Conservation (phyloP, 1,140 invertebrate genomes). For the Zaprionus camerounensis region DNA sequence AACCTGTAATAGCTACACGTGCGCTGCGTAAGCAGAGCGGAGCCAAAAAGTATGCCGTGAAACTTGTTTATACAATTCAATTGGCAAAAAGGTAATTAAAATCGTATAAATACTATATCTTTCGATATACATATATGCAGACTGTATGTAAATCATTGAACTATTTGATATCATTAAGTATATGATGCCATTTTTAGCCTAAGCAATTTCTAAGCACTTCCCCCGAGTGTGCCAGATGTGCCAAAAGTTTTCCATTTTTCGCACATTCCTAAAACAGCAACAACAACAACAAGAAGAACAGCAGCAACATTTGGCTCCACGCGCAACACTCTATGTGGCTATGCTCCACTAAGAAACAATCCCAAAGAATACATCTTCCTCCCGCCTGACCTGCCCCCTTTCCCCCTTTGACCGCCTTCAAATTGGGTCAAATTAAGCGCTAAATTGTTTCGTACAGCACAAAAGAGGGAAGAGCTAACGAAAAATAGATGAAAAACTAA, state of each 20-base stretch:
- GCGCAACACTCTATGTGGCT: conserved; percentile 28
- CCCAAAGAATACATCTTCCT: conserved; percentile 1
- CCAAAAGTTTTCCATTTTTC: conserved; percentile 60
- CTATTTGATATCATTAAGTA: conserved; percentile 4
- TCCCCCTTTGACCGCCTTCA: background rate
- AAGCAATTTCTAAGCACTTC: conserved; percentile 6
- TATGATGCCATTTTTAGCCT: conserved; percentile 9
- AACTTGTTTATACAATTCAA: background rate
- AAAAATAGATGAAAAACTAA: conserved; percentile 44
- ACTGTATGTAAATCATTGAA: background rate
- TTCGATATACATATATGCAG: background rate
- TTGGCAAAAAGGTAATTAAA: background rate
- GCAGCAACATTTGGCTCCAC: background rate
- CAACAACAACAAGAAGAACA: background rate
- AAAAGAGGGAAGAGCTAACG: conserved; percentile 2
- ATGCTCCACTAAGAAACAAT: conserved; percentile 52
- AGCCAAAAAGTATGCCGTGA: conserved; percentile 18
- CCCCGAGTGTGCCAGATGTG: conserved; percentile 56
- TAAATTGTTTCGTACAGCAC: conserved; percentile 39
- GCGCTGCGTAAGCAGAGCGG: background rate
- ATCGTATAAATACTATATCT: background rate
- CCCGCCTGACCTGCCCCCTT: background rate
- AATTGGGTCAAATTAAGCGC: conserved; percentile 55
- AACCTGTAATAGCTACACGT: background rate
- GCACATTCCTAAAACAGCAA: conserved; percentile 48